Evolutionary conservation across 2,888 invertebrate species (phyloP).

Genomic region (Pyrrhosoma nymphula): DNA sequence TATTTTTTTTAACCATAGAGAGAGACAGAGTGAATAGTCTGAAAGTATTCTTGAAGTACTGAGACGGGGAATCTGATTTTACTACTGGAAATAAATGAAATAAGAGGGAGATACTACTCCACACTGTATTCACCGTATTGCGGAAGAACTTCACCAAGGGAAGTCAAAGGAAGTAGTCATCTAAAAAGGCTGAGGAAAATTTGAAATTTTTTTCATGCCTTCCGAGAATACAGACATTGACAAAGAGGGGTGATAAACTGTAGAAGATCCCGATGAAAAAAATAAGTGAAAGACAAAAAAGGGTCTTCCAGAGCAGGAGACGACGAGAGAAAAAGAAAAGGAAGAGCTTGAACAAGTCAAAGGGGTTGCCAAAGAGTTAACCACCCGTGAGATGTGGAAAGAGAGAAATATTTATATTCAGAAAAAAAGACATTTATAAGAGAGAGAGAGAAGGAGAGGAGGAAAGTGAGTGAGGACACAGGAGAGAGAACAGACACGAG

Average conservation of each 20-base stretch:
- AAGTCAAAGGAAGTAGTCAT: background rate
- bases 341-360: background rate
- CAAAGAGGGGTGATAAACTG: background rate
- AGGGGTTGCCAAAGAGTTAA: background rate
- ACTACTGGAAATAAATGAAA: background rate
- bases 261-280: background rate
- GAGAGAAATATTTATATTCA: background rate
- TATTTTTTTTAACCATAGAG: background rate
- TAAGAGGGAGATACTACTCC: background rate
- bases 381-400: background rate
- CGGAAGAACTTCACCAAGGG: background rate
- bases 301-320: background rate
- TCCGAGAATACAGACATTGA: background rate
- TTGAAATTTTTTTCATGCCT: background rate
- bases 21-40: background rate
- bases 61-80: background rate
- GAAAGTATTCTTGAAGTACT: background rate
- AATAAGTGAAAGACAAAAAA: background rate
- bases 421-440: background rate
- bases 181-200: background rate
- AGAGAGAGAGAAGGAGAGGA: background rate
- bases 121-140: background rate
- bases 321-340: too few relatives aligned
- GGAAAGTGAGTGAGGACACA: background rate
- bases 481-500: background rate